phyloP scores from a whole-genome alignment of 2,888 invertebrate species.

The Tipula lateralis region DNA sequence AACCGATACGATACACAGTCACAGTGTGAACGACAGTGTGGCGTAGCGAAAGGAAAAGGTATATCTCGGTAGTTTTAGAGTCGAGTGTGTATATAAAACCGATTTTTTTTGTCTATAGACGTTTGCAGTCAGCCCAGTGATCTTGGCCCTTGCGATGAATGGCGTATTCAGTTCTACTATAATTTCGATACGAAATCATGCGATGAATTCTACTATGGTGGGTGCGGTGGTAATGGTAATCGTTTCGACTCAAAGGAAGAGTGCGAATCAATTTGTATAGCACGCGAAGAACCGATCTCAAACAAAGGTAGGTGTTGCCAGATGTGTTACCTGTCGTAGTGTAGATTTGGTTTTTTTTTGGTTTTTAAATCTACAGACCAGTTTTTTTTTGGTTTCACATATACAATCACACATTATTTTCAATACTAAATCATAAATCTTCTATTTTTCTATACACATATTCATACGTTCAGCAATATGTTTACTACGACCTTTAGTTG shows the following conservation, averaged over 20 bases:
- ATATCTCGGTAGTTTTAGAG: too few species aligned
- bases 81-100: neutral
- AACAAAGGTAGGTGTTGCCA: slow-evolving; percentile 41
- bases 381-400: neutral
- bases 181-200: slow-evolving; percentile 59
- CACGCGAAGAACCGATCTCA: slow-evolving; percentile 52
- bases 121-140: slow-evolving; percentile 65
- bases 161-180: slow-evolving; percentile 61
- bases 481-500: slow-evolving; percentile 57
- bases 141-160: slow-evolving; percentile 65
- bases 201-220: slow-evolving; percentile 68
- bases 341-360: neutral
- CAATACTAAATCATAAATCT: neutral
- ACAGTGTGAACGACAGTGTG: slow-evolving; percentile 73
- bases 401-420: neutral
- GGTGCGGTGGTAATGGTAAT: slow-evolving; percentile 81
- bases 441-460: neutral
- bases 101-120: slow-evolving; percentile 51
- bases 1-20: slow-evolving; percentile 71
- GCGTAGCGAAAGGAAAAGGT: slow-evolving; percentile 67
- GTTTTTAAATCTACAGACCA: neutral
- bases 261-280: slow-evolving; percentile 67
- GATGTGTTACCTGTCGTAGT: neutral
- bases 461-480: slow-evolving; percentile 56
- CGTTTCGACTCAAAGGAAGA: slow-evolving; percentile 70